These are phyloP conservation scores for Coenobita brevimanus DNA, from an alignment of 1,140 invertebrate species.

Conservation along the genomic window DNA sequence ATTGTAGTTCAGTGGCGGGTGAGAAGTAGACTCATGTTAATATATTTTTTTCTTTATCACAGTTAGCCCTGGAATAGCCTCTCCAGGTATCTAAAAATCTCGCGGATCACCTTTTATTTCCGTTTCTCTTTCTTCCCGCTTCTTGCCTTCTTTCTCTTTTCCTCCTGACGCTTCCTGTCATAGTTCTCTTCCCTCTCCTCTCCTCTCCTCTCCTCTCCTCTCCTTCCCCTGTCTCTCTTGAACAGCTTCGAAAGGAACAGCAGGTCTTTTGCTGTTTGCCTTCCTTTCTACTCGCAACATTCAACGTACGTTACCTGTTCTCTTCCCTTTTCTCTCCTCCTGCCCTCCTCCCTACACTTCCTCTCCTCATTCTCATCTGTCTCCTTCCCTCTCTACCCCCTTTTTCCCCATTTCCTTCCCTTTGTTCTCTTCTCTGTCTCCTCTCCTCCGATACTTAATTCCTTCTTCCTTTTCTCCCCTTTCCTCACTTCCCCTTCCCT, in stretches of 20 bases:
- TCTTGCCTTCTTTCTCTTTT: too few relatives aligned
- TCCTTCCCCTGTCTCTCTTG: too few relatives aligned
- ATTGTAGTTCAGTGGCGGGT: too few relatives aligned
- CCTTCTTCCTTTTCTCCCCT: conserved; percentile 7
- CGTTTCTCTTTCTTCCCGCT: neutral
- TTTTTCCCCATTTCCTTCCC: neutral
- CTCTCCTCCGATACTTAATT: neutral
- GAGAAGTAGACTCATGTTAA: too few relatives aligned
- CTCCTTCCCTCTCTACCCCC: neutral
- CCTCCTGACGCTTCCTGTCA: neutral
- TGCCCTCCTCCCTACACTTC: neutral
- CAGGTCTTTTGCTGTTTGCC: too few relatives aligned
- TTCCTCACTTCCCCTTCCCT: neutral
- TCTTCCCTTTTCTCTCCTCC: neutral
- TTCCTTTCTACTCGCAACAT: neutral
- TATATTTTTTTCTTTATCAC: conserved; percentile 5
- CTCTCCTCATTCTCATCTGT: neutral
- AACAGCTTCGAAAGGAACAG: too few relatives aligned
- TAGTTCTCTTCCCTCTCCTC: neutral
- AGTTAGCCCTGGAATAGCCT: too few relatives aligned
- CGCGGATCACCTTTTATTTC: neutral
- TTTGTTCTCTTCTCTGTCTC: conserved; percentile 8
- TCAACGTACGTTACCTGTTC: neutral
- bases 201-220: neutral
- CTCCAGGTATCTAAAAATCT: too few relatives aligned